Evolutionary conservation across 2,888 invertebrate genomes (phyloP).

Genomic region (Reticulitermes lucifugus): DNA sequence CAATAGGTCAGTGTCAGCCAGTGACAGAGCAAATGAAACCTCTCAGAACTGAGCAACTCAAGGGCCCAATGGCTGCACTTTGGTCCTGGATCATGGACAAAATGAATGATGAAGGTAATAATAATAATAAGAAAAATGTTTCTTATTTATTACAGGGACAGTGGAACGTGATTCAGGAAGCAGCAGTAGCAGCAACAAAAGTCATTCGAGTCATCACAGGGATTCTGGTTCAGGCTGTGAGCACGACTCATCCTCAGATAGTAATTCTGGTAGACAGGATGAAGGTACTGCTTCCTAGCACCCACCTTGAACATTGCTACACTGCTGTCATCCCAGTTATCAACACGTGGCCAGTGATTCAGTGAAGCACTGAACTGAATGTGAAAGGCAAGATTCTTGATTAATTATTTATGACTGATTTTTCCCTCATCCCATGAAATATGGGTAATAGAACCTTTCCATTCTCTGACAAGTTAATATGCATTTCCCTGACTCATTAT

Average conservation of each 20-base stretch:
- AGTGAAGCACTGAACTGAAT: neutral
- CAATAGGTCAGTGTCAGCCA: too few relatives aligned
- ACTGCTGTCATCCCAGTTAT: neutral
- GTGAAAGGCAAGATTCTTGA: neutral
- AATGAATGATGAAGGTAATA: neutral
- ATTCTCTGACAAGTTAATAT: too few relatives aligned
- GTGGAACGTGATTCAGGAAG: conserved; percentile 53
- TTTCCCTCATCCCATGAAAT: too few relatives aligned
- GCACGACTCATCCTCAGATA: conserved; percentile 29
- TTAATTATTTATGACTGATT: too few relatives aligned
- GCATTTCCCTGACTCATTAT: too few relatives aligned
- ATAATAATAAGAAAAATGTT: neutral
- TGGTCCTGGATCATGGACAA: too few relatives aligned
- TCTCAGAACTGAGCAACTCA: too few relatives aligned
- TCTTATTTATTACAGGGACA: conserved; percentile 50
- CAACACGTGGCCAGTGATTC: neutral
- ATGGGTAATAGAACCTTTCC: too few relatives aligned
- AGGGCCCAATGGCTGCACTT: too few relatives aligned
- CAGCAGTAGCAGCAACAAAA: conserved; percentile 51
- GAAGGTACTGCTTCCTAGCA: neutral
- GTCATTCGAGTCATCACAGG: conserved; percentile 53
- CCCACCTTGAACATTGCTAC: neutral
- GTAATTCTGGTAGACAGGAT: conserved; percentile 9
- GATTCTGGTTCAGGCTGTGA: conserved; percentile 55
- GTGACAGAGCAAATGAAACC: too few relatives aligned